Conservation (phyloP, 23 tunicate genomes). For the Styela clava region DNA sequence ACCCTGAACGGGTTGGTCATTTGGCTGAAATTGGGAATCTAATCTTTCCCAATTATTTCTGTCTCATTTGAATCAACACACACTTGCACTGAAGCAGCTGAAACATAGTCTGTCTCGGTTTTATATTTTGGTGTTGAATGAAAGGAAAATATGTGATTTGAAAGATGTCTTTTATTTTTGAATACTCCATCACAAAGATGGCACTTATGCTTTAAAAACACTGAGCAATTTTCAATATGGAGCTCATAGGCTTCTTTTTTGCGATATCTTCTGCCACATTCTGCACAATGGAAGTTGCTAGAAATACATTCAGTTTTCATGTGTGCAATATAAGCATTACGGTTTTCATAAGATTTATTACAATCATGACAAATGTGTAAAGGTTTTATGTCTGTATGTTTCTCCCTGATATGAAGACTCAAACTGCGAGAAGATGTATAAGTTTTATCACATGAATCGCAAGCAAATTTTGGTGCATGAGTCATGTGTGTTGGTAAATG, state of each 20-base stretch:
- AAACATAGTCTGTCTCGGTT: not conserved
- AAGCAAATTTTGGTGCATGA: conserved; percentile 53
- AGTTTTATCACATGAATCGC: conserved; percentile 63
- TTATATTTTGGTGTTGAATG: not conserved
- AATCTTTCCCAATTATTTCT: not conserved
- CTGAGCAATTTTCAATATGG: conserved; percentile 13
- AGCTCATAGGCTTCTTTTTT: not conserved
- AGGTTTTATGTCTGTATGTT: not conserved
- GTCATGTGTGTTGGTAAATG: conserved; percentile 61
- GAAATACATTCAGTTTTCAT: not conserved
- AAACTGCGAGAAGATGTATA: conserved; percentile 26
- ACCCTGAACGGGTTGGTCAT: too few relatives aligned
- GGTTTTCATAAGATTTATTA: not conserved
- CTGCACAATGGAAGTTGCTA: not conserved
- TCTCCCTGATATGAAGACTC: not conserved
- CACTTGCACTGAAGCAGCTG: not conserved
- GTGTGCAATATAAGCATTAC: not conserved
- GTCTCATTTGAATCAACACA: not conserved
- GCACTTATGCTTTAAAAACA: not conserved
- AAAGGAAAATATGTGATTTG: not conserved
- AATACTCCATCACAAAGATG: not conserved
- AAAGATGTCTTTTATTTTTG: not conserved
- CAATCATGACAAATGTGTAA: not conserved
- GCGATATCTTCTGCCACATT: conserved; percentile 7
- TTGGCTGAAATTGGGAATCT: too few relatives aligned